Conservation (phyloP, 2,113 vertebrate species). For the Labrus mixtus region DNA sequence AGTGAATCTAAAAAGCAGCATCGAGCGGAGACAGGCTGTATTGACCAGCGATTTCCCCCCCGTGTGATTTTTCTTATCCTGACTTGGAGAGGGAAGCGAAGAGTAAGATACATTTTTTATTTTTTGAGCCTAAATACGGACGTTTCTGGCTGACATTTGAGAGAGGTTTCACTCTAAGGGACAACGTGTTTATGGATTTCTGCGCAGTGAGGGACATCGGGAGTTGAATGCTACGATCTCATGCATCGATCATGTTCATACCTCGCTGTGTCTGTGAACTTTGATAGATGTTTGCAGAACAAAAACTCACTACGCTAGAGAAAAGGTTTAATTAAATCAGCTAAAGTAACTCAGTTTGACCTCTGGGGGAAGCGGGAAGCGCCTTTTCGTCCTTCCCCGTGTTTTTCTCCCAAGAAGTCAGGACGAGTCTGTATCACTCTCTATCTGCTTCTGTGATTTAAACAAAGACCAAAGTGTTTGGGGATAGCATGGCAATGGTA, state of each 20-base stretch:
- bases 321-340: neutral
- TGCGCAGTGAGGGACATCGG: slow-evolving; percentile 55
- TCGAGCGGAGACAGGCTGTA: neutral
- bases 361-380: slow-evolving; percentile 64
- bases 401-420: slow-evolving; percentile 61
- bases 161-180: slow-evolving; percentile 38
- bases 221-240: slow-evolving; percentile 52
- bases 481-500: slow-evolving; percentile 90
- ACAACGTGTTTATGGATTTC: slow-evolving; percentile 76
- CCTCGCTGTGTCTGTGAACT: slow-evolving; percentile 53
- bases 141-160: slow-evolving; percentile 43
- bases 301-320: neutral
- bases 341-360: slow-evolving; percentile 23
- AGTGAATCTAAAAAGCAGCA: neutral
- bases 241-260: slow-evolving; percentile 69
- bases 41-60: neutral
- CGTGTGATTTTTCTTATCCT: neutral
- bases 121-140: neutral
- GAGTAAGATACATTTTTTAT: rapidly evolving
- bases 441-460: slow-evolving; percentile 67
- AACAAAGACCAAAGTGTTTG: slow-evolving; percentile 70
- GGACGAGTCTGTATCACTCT: slow-evolving; percentile 71
- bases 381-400: slow-evolving; percentile 42
- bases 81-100: neutral
- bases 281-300: slow-evolving; percentile 54